phyloP scores from a whole-genome alignment of 2,113 vertebrate species.

The Gasterosteus aculeatus region DNA sequence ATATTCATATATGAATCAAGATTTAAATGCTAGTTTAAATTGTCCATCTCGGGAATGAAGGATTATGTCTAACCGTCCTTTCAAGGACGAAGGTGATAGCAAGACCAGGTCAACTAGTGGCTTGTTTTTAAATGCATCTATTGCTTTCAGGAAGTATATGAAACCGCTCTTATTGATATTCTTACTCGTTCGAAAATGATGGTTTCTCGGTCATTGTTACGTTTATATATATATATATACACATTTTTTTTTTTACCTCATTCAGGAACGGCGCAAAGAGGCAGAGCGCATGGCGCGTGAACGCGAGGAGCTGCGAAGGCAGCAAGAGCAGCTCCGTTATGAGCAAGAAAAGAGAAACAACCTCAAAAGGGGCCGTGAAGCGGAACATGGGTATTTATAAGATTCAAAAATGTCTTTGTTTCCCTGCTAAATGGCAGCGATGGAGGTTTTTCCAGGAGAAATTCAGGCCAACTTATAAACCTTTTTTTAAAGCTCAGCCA shows the following conservation, averaged over 20 bases:
- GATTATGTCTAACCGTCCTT: too few species aligned
- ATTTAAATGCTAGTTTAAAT: too few species aligned
- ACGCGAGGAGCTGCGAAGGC: slow-evolving; percentile 92
- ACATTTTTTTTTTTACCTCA: not conserved
- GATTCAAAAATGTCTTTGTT: not conserved
- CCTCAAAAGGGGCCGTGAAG: slow-evolving; percentile 92
- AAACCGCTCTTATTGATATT: not conserved
- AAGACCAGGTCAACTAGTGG: not conserved
- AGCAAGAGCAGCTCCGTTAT: slow-evolving; percentile 97
- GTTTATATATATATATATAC: too few species aligned
- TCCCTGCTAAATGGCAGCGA: not conserved
- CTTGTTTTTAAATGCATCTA: not conserved
- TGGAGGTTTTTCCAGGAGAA: not conserved
- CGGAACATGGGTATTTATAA: slow-evolving; percentile 89
- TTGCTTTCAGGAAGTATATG: not conserved
- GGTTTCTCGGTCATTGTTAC: not conserved
- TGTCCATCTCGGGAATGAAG: too few species aligned
- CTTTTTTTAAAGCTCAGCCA: not conserved
- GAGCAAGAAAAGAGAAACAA: slow-evolving; percentile 97
- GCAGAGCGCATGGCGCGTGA: slow-evolving; percentile 93
- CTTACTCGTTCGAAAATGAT: not conserved
- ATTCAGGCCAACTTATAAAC: not conserved
- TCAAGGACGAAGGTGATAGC: too few species aligned
- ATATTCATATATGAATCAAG: too few species aligned
- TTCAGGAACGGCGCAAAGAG: slow-evolving; percentile 95